These are phyloP conservation scores for Adelges cooleyi DNA, from an alignment of 1,140 invertebrate species.

Conservation along the genomic window DNA sequence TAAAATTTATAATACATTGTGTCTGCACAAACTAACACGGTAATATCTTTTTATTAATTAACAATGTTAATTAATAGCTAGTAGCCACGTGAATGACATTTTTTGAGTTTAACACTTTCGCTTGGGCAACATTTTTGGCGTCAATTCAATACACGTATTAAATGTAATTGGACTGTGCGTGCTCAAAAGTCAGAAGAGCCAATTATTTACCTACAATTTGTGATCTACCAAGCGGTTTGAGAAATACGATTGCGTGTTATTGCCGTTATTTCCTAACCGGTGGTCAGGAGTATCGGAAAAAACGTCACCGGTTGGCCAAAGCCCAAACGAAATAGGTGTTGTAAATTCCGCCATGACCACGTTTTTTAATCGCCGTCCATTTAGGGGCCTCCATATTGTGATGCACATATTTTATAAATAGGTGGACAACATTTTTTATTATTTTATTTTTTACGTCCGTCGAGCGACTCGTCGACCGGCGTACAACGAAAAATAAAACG, in stretches of 20 bases:
- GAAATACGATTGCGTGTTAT: constrained; percentile 3
- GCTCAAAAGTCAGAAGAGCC: neutral
- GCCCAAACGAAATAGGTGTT: no score
- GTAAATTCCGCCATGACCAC: no score
- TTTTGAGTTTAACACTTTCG: constrained; percentile 13
- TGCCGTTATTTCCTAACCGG: neutral
- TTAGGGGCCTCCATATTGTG: no score
- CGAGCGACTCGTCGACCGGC: neutral
- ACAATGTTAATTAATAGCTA: no score
- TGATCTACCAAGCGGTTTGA: neutral
- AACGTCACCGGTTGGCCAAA: neutral
- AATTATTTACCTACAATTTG: neutral
- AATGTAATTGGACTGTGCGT: neutral
- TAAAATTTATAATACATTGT: no score
- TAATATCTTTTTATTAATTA: no score
- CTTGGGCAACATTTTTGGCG: neutral
- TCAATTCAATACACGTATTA: neutral
- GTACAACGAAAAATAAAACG: constrained; percentile 3
- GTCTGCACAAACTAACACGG: no score
- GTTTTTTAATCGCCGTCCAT: no score
- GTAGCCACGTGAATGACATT: no score
- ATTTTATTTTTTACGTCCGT: no score
- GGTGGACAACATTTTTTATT: neutral
- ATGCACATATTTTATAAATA: constrained; percentile 7
- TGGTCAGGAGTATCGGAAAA: neutral